Evolutionary conservation across 2,888 invertebrate species (phyloP).

Genomic region (Silvanus unidentatus): DNA sequence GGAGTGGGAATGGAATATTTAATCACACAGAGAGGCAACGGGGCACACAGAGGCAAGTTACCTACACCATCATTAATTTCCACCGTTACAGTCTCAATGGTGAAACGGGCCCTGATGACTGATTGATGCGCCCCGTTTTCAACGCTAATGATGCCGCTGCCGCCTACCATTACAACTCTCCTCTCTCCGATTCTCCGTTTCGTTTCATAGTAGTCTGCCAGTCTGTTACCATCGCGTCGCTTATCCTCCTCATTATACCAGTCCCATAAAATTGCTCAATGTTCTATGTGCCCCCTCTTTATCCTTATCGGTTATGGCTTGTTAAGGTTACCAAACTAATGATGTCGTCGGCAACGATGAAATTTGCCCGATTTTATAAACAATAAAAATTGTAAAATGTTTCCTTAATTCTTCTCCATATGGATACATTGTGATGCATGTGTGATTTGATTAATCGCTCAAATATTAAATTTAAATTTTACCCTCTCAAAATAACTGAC

Average conservation of each 20-base stretch:
- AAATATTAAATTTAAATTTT: too few relatives aligned
- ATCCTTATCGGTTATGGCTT: conserved; percentile 21
- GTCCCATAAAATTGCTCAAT: conserved; percentile 18
- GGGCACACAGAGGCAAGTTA: conserved; percentile 12
- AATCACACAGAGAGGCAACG: conserved; percentile 44
- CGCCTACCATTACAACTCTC: conserved; percentile 11
- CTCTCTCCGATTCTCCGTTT: not conserved
- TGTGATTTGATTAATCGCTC: too few relatives aligned
- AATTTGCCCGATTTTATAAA: conserved; percentile 9
- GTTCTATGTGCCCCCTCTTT: conserved; percentile 12
- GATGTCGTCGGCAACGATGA: conserved; percentile 11
- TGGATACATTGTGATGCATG: too few relatives aligned
- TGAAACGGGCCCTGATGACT: conserved; percentile 34
- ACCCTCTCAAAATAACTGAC: too few relatives aligned
- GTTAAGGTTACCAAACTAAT: conserved; percentile 15
- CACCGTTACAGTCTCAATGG: conserved; percentile 31
- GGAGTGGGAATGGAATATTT: conserved; percentile 42
- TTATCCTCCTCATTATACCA: conserved; percentile 23
- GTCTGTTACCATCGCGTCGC: conserved; percentile 9
- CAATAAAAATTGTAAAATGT: too few relatives aligned
- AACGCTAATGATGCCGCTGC: conserved; percentile 32
- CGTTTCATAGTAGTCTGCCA: too few relatives aligned
- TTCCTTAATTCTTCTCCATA: too few relatives aligned
- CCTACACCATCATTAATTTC: conserved; percentile 34
- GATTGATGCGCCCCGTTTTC: conserved; percentile 36